Conservation (phyloP, 1,140 invertebrate species). For the Drosophila repleta region DNA sequence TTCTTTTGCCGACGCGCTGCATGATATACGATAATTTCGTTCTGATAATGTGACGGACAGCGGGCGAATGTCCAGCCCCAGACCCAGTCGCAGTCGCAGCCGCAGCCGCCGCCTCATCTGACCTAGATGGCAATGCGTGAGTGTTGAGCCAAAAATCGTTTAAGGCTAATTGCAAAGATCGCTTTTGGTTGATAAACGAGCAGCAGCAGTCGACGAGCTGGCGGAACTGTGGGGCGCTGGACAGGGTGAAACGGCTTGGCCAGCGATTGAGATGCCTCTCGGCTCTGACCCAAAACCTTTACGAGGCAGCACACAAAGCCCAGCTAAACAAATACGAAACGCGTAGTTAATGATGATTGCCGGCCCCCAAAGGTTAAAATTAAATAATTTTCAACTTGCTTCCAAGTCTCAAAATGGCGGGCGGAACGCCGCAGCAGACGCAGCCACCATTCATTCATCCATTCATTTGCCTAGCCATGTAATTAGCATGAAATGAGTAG, state of each 20-base stretch:
- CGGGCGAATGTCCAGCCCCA: conserved; percentile 16
- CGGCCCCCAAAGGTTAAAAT: conserved; percentile 80
- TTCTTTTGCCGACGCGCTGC: conserved; percentile 36
- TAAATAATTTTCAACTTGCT: conserved; percentile 73
- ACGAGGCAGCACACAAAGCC: conserved; percentile 38
- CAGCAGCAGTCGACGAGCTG: too few species aligned
- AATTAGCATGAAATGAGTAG: conserved; percentile 83
- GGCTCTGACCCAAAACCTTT: conserved; percentile 79
- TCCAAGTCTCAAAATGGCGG: conserved; percentile 69
- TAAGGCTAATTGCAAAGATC: conserved; percentile 82
- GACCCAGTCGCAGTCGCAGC: conserved; percentile 5
- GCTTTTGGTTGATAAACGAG: conserved; percentile 75
- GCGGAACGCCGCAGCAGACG: conserved; percentile 64
- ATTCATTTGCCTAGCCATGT: conserved; percentile 64
- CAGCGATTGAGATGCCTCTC: conserved; percentile 48
- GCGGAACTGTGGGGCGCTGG: background rate
- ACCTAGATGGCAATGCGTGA: conserved; percentile 65
- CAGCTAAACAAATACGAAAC: conserved; percentile 61
- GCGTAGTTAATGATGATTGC: conserved; percentile 81
- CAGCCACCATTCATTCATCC: conserved; percentile 42
- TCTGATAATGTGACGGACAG: conserved; percentile 79
- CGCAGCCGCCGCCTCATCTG: conserved; percentile 20
- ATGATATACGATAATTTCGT: conserved; percentile 82
- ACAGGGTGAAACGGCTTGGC: conserved; percentile 53
- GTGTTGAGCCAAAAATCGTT: conserved; percentile 82